These are phyloP conservation scores for Orussus abietinus DNA, from an alignment of 1,140 invertebrate genomes.

Conservation along the genomic window DNA sequence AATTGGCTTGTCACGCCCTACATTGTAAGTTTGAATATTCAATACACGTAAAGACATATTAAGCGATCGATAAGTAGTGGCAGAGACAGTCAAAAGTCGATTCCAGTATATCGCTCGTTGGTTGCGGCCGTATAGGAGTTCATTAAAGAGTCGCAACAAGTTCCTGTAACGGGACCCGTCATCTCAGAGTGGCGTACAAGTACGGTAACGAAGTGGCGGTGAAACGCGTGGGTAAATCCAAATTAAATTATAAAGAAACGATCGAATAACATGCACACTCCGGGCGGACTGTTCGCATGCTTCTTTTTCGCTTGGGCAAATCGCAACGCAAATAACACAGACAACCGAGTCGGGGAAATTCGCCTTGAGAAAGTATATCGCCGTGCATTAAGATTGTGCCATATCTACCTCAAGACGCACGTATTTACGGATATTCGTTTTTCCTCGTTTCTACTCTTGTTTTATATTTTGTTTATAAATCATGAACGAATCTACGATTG, in stretches of 20 bases:
- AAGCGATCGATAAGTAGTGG: not conserved
- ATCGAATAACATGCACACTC: too few relatives aligned
- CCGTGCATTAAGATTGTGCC: constrained; percentile 23
- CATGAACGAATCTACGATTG: constrained; percentile 8
- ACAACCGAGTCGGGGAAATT: too few relatives aligned
- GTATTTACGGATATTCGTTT: constrained; percentile 1
- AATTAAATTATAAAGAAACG: too few relatives aligned
- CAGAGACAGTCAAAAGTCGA: not conserved
- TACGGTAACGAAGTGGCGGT: too few relatives aligned
- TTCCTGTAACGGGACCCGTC: too few relatives aligned
- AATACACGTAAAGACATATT: not conserved
- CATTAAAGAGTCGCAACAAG: too few relatives aligned
- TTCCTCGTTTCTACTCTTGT: constrained; percentile 1
- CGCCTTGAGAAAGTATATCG: too few relatives aligned
- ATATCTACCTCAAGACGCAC: constrained; percentile 26
- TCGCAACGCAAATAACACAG: too few relatives aligned
- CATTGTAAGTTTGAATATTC: constrained; percentile 22
- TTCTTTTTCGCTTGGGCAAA: too few relatives aligned
- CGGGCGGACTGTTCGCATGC: too few relatives aligned
- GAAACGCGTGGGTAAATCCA: constrained; percentile 1
- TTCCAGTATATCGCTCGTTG: not conserved
- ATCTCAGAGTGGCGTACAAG: too few relatives aligned
- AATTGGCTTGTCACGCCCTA: constrained; percentile 24
- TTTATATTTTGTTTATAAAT: constrained; percentile 15
- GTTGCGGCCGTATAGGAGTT: too few relatives aligned